Evolutionary conservation across 1,140 invertebrate genomes (phyloP).

Genomic region (Lepidostoma basale): DNA sequence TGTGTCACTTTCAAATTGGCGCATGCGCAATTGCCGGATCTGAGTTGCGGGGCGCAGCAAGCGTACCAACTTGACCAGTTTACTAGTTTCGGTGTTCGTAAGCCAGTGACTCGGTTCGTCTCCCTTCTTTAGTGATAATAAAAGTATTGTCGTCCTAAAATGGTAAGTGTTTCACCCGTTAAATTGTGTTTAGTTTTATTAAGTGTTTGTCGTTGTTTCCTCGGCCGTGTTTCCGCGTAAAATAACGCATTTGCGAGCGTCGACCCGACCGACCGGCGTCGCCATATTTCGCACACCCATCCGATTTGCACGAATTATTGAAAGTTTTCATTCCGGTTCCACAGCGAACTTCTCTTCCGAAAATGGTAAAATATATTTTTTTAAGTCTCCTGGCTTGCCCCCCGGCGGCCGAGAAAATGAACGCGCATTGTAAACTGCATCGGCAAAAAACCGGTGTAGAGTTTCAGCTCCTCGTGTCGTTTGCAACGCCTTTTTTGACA

Average conservation of each 20-base stretch:
- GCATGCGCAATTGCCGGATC: constrained; percentile 4
- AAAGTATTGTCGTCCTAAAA: constrained; percentile 22
- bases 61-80: constrained; percentile 7
- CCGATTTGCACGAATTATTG: constrained; percentile 12
- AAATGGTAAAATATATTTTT: constrained; percentile 3
- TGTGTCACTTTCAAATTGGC: not conserved
- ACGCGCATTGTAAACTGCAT: not conserved
- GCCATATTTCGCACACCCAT: constrained; percentile 33
- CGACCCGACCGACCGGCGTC: constrained; percentile 11
- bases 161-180: constrained; percentile 14
- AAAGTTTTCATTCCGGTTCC: not conserved
- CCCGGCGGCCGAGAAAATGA: not conserved
- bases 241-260: not conserved
- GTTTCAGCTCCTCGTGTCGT: constrained; percentile 19
- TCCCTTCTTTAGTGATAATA: constrained; percentile 22
- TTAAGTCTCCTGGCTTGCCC: not conserved
- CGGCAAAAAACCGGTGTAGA: constrained; percentile 25
- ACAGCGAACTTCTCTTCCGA: not conserved
- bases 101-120: constrained; percentile 6
- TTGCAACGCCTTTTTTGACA: constrained; percentile 31
- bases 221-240: not conserved
- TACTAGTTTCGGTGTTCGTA: constrained; percentile 19
- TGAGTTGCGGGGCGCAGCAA: not conserved
- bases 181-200: not conserved
- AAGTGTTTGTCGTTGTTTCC: not conserved